Evolutionary conservation across 2,888 invertebrate genomes (phyloP), one percentile per base, ranked within the genome.

Genomic region (Drosophila subsilvestris): DNA sequence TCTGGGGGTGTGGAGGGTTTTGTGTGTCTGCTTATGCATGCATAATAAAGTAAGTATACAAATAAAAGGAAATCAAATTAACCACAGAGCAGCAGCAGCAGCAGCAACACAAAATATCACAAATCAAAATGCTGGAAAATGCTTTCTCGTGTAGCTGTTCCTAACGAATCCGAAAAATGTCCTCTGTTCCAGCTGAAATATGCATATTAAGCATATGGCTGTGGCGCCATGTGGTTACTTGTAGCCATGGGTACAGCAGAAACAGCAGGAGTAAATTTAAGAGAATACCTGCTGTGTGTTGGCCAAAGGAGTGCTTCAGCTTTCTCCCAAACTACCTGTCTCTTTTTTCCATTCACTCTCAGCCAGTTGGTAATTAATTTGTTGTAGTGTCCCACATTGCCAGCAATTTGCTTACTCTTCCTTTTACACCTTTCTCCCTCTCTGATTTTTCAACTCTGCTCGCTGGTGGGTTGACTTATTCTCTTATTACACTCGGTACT

Each of bases 61-160:
- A 65, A 74, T 57, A 53, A 79, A 70, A 66, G 67, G 69, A 72
- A 65, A 77, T 63, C 63, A 77, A 79, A 60, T 77, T 72, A 70
- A 79, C 60, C 63, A 60, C 49, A 59, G 59, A 55, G 56, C 55
- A 76, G 67, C 51, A 55, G 56, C 57, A 76, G 67, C 51, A 53
- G 32, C 32, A 12, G 10, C 43, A 12, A 1, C 43, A 47, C 10
- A 61, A 47, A 32, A 25, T 55, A 55, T 14, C 37, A 27, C 25
- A 75, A 75, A 69, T 72, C 66, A 75, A 76, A 78, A 54, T 68
- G 45, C 42, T 60, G 54, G 51, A 69, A 59, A 79, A 71, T 68
- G n/a, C n/a, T n/a, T 66, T 59, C 56, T 27, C 9, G 9, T 9
- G 8, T 9, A 27, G 27, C 27, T 9, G 27, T 9, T 9, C 9